Percentiles rank a stretch among this genome's conserved stretches.
Conservation (phyloP, 2,113 vertebrate species). For the Orthonyx spaldingii region DNA sequence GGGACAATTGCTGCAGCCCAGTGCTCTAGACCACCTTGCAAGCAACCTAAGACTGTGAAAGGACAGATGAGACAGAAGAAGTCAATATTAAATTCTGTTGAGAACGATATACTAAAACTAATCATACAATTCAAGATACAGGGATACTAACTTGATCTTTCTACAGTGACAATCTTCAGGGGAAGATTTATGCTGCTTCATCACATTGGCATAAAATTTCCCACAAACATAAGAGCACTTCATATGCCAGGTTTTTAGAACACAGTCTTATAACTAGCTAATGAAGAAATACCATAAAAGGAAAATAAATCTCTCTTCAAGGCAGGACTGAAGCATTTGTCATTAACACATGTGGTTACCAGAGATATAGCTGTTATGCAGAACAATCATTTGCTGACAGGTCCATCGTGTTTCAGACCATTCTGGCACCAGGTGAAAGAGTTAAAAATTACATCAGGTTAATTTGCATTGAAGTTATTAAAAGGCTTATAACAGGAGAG, state of each 20-base stretch:
- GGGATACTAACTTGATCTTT: not conserved
- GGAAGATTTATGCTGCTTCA: not conserved
- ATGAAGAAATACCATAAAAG: constrained; percentile 43
- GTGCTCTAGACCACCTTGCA: not conserved
- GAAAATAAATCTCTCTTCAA: constrained; percentile 18
- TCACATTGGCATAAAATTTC: not conserved
- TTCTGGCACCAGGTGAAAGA: not conserved
- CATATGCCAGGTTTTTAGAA: not conserved
- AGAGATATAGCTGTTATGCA: constrained; percentile 36
- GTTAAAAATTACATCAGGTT: constrained; percentile 48
- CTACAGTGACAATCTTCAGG: not conserved
- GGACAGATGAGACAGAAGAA: not conserved
- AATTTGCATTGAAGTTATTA: constrained; percentile 67
- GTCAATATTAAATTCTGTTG: not conserved
- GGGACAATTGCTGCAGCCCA: not conserved
- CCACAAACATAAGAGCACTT: constrained; percentile 3
- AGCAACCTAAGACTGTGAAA: not conserved
- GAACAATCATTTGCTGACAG: constrained; percentile 62
- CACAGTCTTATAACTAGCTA: constrained; percentile 34
- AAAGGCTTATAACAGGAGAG: constrained; percentile 41
- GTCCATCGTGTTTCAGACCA: constrained; percentile 66
- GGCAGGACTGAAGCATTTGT: constrained; percentile 42
- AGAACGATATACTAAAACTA: not conserved
- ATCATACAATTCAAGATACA: not conserved
- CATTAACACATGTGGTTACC: constrained; percentile 37